Evolutionary conservation across 35 echinoderm and acorn worm genomes (phyloP).

Genomic region (Lytechinus pictus): DNA sequence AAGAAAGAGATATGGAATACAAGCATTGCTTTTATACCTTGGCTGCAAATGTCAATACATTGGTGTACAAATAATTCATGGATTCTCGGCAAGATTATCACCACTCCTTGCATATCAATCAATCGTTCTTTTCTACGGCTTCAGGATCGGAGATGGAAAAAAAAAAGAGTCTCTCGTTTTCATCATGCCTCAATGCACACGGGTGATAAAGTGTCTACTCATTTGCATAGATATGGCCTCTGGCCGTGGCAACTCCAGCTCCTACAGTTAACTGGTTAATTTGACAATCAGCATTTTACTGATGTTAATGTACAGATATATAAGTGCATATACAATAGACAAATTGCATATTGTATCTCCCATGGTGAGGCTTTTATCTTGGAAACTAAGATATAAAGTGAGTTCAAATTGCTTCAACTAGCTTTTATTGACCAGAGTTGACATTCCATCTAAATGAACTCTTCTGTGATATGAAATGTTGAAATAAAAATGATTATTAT

Average conservation of each 20-base stretch:
- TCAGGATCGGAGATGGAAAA: background rate
- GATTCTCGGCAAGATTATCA: background rate
- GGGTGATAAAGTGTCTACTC: background rate
- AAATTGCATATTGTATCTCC: background rate
- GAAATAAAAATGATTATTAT: background rate
- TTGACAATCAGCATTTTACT: background rate
- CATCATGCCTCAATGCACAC: background rate
- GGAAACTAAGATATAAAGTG: background rate
- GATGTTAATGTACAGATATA: background rate
- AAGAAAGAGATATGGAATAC: background rate
- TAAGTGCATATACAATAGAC: background rate
- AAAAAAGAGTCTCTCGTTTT: background rate
- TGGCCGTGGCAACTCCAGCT: background rate
- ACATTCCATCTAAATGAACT: background rate
- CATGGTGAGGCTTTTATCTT: background rate
- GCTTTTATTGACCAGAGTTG: background rate
- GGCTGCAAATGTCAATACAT: background rate
- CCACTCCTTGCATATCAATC: background rate
- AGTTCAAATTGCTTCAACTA: background rate
- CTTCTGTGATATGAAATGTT: background rate
- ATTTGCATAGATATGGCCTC: background rate
- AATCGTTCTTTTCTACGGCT: background rate
- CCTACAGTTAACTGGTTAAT: background rate
- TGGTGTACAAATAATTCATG: slow-evolving; percentile 13
- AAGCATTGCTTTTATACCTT: background rate